Base-by-base conservation (phyloP, 2,113 vertebrate species). In the Nothoprocta pentlandii region DNA sequence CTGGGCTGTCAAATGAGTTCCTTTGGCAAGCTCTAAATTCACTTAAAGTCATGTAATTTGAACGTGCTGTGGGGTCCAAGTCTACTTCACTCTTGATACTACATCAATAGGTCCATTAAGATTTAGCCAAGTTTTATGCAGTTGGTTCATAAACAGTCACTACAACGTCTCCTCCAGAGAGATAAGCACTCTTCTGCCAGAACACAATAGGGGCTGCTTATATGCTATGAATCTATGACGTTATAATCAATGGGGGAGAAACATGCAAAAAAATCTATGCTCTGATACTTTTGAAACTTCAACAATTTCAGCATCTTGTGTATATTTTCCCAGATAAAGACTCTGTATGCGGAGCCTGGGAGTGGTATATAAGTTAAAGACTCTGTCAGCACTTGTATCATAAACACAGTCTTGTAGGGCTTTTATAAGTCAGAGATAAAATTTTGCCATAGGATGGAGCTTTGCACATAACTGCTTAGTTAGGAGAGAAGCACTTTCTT, bases 21-120 rank as follows among this genome's bases (percentile, higher is more conserved):
- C 77, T 95, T 96, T 96, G 88, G 95, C 88, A 49, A 94, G 90
- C 94, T 90, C 88, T 93, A 93, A 94, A 95, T 95, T 97, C 90
- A 95, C 80, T 96, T 95, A 94, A 90, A 94, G 84, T 95, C 67
- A 39, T 90, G 94, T 95, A 96, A 97, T 94, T 97, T 92, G 96
- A 97, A 96, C 93, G 1, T 92, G 90, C 74, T 95, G 93, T 97
- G 95, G 77, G 93, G 95, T 97, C 96, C 93, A 93, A 94, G 91
- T 74, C 93, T 89, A 8, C 85, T 92, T 94, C 93, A 94, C 88
- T 88, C 86, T 93, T 67, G 93, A 93, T 95, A 95, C 92, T 66
- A 84, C 2, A 1, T 97, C 95, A 97, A 97, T 96, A 80, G 83
- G 36, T 54, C 92, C 94, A 95, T 95, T 95, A 96, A 97, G 88